Conservation (phyloP, 2,113 vertebrate species). For the Macaca mulatta region DNA sequence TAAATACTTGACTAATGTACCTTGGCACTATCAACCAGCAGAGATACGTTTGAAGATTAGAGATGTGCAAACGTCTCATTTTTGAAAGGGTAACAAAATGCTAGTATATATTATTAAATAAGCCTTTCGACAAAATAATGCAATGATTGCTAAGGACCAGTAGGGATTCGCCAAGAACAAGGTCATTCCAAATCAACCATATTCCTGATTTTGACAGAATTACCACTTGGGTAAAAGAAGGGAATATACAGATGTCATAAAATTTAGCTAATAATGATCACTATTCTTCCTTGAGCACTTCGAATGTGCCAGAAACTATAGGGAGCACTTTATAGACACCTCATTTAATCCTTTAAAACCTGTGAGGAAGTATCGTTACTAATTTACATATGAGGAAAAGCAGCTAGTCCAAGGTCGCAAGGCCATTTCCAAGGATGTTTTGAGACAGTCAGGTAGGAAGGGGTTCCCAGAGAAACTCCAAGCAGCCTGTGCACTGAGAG, state of each 20-base stretch:
- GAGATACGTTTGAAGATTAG: not conserved
- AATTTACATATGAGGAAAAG: not conserved
- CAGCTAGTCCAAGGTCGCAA: not conserved
- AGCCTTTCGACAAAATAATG: not conserved
- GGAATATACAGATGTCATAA: not conserved
- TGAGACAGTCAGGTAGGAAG: no score
- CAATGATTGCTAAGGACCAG: not conserved
- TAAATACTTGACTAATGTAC: conserved; percentile 43
- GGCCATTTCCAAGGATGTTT: not conserved
- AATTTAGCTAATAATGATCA: not conserved
- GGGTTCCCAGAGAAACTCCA: no score
- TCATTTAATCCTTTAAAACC: not conserved
- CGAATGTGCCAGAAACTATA: not conserved
- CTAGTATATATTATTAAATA: conserved; percentile 37
- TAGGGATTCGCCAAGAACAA: not conserved
- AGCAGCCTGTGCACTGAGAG: no score
- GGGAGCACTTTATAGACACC: not conserved
- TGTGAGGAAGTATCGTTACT: not conserved
- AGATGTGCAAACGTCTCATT: conserved; percentile 6
- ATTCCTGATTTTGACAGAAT: conserved; percentile 4
- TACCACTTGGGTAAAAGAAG: not conserved
- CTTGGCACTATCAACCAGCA: not conserved
- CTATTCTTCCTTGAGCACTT: not conserved
- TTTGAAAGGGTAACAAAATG: conserved; percentile 15
- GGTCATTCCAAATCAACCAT: not conserved